A percentile compares a stretch with the other conserved stretches of the same genome.
These are phyloP conservation scores for Sminthurinus aureus DNA, from an alignment of 2,888 invertebrate genomes.

Conservation along the genomic window DNA sequence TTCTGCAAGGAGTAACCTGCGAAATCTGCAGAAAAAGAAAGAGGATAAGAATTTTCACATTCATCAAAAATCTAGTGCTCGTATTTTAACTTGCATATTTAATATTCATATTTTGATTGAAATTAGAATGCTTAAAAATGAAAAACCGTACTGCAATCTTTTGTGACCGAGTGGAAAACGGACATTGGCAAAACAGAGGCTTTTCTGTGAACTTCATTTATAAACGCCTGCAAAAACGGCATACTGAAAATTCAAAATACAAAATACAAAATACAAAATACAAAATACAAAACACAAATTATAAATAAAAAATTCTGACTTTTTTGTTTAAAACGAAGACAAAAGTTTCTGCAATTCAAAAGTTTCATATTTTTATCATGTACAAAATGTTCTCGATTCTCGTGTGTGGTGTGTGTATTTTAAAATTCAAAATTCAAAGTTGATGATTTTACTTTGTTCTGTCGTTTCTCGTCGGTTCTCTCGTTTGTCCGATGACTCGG, in stretches of 20 bases:
- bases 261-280: no score
- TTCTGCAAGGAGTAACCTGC: conserved; percentile 14
- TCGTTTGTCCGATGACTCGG: conserved; percentile 44
- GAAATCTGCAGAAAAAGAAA: conserved; percentile 6
- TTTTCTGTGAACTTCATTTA: conserved; percentile 26
- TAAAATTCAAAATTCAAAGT: neutral
- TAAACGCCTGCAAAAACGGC: conserved; percentile 14
- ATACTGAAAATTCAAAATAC: neutral
- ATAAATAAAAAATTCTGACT: no score
- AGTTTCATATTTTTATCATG: no score
- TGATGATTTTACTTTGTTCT: conserved; percentile 42
- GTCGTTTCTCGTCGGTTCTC: conserved; percentile 44
- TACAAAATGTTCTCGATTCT: neutral
- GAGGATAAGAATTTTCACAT: neutral
- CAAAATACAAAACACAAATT: no score
- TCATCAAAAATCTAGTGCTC: neutral
- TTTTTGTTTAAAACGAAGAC: no score
- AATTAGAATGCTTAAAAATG: no score
- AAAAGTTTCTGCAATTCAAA: no score
- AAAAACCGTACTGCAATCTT: conserved; percentile 9
- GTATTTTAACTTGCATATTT: neutral
- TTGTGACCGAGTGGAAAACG: conserved; percentile 12
- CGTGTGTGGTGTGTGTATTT: neutral
- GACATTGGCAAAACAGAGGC: conserved; percentile 1
- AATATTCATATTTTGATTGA: no score